phyloP scores from a whole-genome alignment of 2,888 invertebrate species.

The Vesta saturnalis region DNA sequence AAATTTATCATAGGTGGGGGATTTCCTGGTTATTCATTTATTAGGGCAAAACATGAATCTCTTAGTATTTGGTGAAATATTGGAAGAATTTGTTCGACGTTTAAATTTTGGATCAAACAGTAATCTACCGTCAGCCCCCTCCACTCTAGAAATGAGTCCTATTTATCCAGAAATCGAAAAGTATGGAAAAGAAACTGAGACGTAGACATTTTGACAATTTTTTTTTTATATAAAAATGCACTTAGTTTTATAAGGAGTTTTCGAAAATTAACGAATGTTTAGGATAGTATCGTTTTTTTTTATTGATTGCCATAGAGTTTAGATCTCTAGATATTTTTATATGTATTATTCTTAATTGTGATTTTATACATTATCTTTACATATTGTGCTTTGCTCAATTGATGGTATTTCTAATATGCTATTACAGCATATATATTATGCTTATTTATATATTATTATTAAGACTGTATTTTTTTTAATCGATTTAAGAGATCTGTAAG shows the following conservation, averaged over 20 bases:
- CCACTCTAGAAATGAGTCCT: constrained; percentile 86
- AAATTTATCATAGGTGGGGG: constrained; percentile 90
- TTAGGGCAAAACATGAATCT: constrained; percentile 89
- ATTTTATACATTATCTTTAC: constrained; percentile 30
- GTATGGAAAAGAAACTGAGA: constrained; percentile 84
- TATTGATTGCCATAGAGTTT: constrained; percentile 36
- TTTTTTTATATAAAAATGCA: no score
- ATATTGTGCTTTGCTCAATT: constrained; percentile 35
- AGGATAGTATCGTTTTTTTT: constrained; percentile 25
- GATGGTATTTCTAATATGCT: constrained; percentile 13
- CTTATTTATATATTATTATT: constrained; percentile 22
- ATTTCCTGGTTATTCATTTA: constrained; percentile 84
- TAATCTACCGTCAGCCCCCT: constrained; percentile 81
- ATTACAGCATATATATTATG: constrained; percentile 17
- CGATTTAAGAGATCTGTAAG: constrained; percentile 19
- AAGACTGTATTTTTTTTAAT: constrained; percentile 28
- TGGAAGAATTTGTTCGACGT: constrained; percentile 79
- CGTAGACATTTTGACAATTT: constrained; percentile 65
- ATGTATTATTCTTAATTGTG: constrained; percentile 21
- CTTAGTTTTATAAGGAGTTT: neutral
- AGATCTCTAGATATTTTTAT: constrained; percentile 26
- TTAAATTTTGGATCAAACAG: constrained; percentile 78
- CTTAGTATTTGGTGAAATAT: constrained; percentile 80
- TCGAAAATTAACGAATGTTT: constrained; percentile 10
- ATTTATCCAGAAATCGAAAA: constrained; percentile 84